A percentile compares a stretch with the other conserved stretches of the same genome.
Conservation (phyloP, 2,888 invertebrate genomes). For the Odontocerum albicorne region DNA sequence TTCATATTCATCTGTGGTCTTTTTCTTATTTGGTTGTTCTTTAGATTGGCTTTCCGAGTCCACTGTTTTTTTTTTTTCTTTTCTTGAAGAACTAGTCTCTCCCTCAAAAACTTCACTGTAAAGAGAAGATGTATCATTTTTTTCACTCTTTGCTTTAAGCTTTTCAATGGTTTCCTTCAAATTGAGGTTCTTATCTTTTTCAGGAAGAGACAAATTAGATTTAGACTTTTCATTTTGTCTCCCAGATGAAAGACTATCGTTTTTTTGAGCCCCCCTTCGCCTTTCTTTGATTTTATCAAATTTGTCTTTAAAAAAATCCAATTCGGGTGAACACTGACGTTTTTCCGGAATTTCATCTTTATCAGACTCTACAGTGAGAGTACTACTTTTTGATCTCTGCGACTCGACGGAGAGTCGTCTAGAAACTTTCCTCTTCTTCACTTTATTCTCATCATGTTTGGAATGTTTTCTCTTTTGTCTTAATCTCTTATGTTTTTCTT, state of each 20-base stretch:
- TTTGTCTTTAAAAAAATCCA: slow-evolving; percentile 59
- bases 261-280: slow-evolving; percentile 55
- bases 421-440: slow-evolving; percentile 47
- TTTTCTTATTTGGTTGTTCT: slow-evolving; percentile 41
- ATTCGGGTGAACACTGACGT: slow-evolving; percentile 43
- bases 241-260: slow-evolving; percentile 53
- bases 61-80: slow-evolving; percentile 32
- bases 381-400: slow-evolving; percentile 18
- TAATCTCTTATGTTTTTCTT: slow-evolving; percentile 39
- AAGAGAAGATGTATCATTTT: slow-evolving; percentile 46
- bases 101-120: slow-evolving; percentile 47
- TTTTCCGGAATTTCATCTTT: slow-evolving; percentile 33
- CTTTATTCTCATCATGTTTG: slow-evolving; percentile 47
- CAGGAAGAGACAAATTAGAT: slow-evolving; percentile 46
- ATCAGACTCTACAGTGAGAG: slow-evolving; percentile 32
- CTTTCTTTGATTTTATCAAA: slow-evolving; percentile 65
- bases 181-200: slow-evolving; percentile 57
- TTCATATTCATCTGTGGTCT: slow-evolving; percentile 41
- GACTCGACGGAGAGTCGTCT: slow-evolving; percentile 37
- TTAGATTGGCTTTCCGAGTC: slow-evolving; percentile 21
- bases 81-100: slow-evolving; percentile 33
- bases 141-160: slow-evolving; percentile 64
- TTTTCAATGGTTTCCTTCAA: slow-evolving; percentile 64
- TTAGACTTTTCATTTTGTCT: slow-evolving; percentile 50
- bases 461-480: slow-evolving; percentile 50